Base-by-base conservation (phyloP, 1,140 invertebrate genomes). In the Contarinia nasturtii region DNA sequence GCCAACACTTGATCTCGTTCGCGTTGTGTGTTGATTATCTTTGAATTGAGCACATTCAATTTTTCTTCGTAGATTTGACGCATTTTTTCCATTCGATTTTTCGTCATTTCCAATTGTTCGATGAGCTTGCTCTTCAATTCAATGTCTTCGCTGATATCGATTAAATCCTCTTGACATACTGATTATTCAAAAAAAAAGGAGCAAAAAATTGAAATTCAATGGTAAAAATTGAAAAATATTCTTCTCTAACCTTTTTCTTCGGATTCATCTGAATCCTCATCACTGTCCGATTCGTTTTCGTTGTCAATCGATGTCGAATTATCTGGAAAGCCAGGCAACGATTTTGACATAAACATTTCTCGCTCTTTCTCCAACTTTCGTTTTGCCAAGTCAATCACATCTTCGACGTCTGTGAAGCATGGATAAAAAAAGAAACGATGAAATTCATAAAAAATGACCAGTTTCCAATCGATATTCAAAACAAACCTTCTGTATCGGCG, bases 31-130 rank as follows among this genome's bases (percentile, higher is more conserved):
- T 82, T 80, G 51, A 75, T 76, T 43, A 97, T 98, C 55, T 83
- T 80, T 3, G 76, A 76, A 57, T 88, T 82, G n/a, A 98, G 65
- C 43, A 86, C 80, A 36, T 76, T 67, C n/a, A 98, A 67, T 59
- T 97, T 92, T 37, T 92, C 85, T 65, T 98, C 94, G 66, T 98
- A 98, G 55, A 96, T 86, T 49, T 80, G 75, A 45, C 80, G 77
- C 72, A 97, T 80, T 0, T 80, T 76, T 33, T 84, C 76, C 50
- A 96, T 69, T 42, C 87, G 67, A 42, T 79, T 73, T 60, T 97
- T 87, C 11, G 84, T 87, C 18, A 80, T 64, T 61, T 98, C 93
- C 45, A 98, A 63, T 57, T 96, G 89, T 57, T 95, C 87, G 50
- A 98, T 93, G 15, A 98, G 67, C 44, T 86, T 79, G 53, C 91